phyloP scores from a whole-genome alignment of 2,113 vertebrate species.

The Syngnathus scovelli region DNA sequence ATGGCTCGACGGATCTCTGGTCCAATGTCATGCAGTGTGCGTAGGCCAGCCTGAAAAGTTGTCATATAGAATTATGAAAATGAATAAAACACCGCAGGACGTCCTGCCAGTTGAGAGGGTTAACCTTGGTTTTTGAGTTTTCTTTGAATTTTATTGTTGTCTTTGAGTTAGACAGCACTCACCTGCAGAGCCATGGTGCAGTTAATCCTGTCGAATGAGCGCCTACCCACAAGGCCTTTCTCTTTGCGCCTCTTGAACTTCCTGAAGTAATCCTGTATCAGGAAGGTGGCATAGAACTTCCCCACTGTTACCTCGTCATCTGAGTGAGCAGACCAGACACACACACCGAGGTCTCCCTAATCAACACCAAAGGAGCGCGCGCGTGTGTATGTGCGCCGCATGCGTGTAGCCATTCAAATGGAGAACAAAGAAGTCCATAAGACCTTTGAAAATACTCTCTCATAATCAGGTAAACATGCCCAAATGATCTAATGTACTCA shows the following conservation, averaged over 20 bases:
- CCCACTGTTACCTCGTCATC: conserved; percentile 99
- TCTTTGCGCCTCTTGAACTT: conserved; percentile 99
- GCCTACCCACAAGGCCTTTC: conserved; percentile 93
- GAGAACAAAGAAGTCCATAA: neutral
- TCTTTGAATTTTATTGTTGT: neutral
- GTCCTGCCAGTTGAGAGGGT: no score
- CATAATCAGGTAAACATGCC: neutral
- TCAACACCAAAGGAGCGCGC: conserved; percentile 40
- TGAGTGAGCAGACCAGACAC: conserved; percentile 99
- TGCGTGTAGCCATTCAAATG: neutral
- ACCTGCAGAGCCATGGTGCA: conserved; percentile 93
- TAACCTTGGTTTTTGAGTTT: no score
- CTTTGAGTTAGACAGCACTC: conserved; percentile 46
- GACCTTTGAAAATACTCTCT: neutral
- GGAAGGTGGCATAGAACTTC: conserved; percentile 99
- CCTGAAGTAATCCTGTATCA: conserved; percentile 99
- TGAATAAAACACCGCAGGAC: neutral
- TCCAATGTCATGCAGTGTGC: conserved; percentile 97
- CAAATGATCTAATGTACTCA: no score
- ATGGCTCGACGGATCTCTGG: conserved; percentile 97
- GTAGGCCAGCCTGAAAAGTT: conserved; percentile 88
- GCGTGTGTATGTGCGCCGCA: no score
- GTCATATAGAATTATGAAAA: conserved; percentile 20
- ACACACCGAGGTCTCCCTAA: conserved; percentile 73
- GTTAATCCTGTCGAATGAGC: conserved; percentile 80